phyloP scores from a whole-genome alignment of 2,113 vertebrate genomes.

The Lichenostomus cassidix region DNA sequence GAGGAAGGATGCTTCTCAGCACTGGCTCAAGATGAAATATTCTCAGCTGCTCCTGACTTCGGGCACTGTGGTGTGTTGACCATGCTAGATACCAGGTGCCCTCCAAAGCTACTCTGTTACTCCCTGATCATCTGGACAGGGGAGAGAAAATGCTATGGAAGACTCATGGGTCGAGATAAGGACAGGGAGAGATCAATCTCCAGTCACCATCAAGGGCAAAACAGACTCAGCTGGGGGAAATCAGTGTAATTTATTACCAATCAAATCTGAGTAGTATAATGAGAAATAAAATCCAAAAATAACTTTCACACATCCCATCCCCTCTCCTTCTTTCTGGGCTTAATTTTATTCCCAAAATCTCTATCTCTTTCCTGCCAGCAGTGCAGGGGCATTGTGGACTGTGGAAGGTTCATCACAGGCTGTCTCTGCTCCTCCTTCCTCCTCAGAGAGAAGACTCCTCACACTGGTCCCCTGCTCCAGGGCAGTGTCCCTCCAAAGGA shows the following conservation, averaged over 20 bases:
- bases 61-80: not conserved
- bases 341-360: not conserved
- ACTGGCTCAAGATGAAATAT: not conserved
- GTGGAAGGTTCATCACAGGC: not conserved
- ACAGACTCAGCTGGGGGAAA: not conserved
- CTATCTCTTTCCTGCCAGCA: not conserved
- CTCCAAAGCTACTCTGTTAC: not conserved
- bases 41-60: not conserved
- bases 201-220: not conserved
- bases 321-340: not conserved
- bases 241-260: not conserved
- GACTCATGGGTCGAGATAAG: not conserved
- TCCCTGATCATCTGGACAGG: not conserved
- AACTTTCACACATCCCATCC: fast-evolving
- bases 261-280: not conserved
- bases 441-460: not conserved
- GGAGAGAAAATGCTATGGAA: not conserved
- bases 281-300: not conserved
- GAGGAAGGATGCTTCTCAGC: not conserved
- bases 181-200: not conserved
- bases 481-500: not conserved
- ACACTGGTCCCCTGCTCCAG: not conserved
- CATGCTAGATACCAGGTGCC: not conserved
- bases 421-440: not conserved
- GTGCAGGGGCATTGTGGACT: not conserved